Evolutionary conservation across 2,888 invertebrate species (phyloP).

Genomic region (Tanytarsus gracilentus): DNA sequence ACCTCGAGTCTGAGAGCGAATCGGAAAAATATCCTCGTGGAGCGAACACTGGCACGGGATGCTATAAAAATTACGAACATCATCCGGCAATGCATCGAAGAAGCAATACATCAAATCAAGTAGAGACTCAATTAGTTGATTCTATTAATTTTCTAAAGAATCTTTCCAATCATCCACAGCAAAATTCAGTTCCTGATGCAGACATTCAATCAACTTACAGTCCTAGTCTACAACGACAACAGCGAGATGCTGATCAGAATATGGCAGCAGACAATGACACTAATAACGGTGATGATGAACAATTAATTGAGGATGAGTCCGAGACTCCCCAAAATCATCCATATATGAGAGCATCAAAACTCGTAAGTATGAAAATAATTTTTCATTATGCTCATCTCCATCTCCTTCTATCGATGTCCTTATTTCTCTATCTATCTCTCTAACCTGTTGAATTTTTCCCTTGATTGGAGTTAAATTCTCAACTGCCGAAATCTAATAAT

Average conservation of each 20-base stretch:
- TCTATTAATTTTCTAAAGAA: background rate
- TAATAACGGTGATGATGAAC: conserved; percentile 19
- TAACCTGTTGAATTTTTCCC: background rate
- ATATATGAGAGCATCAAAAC: conserved; percentile 25
- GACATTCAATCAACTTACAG: conserved; percentile 43
- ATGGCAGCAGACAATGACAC: conserved; percentile 7
- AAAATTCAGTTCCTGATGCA: conserved; percentile 38
- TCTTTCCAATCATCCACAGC: conserved; percentile 33
- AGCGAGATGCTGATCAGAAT: conserved; percentile 33
- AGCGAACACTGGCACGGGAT: conserved; percentile 65
- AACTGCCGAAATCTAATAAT: background rate
- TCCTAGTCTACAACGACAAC: conserved; percentile 37
- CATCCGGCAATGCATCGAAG: conserved; percentile 26
- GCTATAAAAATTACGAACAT: conserved; percentile 72
- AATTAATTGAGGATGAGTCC: conserved; percentile 9
- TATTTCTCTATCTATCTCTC: background rate
- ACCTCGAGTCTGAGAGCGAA: conserved; percentile 67
- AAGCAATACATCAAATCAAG: conserved; percentile 14
- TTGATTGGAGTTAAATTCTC: background rate
- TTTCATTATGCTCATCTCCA: background rate
- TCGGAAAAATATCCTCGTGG: conserved; percentile 54
- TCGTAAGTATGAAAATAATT: conserved; percentile 14
- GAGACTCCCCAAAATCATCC: background rate
- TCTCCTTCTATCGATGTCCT: background rate
- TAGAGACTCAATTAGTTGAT: background rate